Conservation (phyloP, 2,113 vertebrate species). For the Nycticebus coucang region DNA sequence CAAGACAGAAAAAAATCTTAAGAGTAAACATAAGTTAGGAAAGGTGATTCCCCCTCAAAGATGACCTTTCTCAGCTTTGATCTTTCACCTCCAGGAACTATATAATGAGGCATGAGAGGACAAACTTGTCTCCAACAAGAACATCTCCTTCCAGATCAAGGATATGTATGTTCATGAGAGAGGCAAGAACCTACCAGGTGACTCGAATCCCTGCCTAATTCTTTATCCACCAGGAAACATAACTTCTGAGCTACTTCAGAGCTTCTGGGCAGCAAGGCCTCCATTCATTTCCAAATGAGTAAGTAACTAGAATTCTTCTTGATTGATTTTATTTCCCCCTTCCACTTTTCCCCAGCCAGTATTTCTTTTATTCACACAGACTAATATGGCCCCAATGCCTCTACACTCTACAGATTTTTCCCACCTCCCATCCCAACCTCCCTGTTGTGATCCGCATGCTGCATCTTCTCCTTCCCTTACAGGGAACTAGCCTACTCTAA, state of each 20-base stretch:
- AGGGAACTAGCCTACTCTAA: background rate
- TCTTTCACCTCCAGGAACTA: conserved; percentile 65
- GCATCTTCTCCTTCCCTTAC: background rate
- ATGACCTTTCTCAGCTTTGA: conserved; percentile 64
- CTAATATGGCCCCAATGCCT: background rate
- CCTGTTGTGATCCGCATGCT: background rate
- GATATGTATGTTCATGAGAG: background rate
- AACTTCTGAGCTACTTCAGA: background rate
- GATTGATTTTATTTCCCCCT: background rate
- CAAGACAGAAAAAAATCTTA: conserved; percentile 61
- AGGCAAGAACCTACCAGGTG: background rate
- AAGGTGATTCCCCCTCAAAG: conserved; percentile 46
- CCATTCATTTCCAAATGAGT: conserved; percentile 22
- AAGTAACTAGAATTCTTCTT: conserved; percentile 26
- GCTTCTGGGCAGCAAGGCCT: background rate
- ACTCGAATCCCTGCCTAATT: background rate
- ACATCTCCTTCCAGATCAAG: background rate
- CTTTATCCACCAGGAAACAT: background rate
- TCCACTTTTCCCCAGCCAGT: background rate
- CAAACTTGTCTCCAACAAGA: conserved; percentile 14
- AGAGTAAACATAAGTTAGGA: conserved; percentile 59
- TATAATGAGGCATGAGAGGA: background rate
- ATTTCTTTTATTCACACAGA: background rate
- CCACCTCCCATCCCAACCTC: background rate
- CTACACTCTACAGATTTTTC: background rate